These are phyloP conservation scores for Lytechinus pictus DNA, from an alignment of 35 echinoderm and acorn worm species.

Conservation along the genomic window DNA sequence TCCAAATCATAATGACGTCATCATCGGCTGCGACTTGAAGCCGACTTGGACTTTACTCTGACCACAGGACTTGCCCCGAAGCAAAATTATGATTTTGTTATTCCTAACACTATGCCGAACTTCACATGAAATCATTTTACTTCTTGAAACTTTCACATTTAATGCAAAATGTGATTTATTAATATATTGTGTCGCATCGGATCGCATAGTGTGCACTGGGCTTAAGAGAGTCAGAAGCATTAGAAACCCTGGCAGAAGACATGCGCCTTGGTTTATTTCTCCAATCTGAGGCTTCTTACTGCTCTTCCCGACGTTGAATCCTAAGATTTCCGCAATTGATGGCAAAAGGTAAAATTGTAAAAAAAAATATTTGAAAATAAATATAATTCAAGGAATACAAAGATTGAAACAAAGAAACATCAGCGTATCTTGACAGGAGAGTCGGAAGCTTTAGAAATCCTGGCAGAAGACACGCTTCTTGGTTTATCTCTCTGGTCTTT, in stretches of 20 bases:
- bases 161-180: too few relatives aligned
- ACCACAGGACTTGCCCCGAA: too few relatives aligned
- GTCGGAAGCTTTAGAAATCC: slow-evolving; percentile 92
- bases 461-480: slow-evolving; percentile 81
- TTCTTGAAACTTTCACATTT: too few relatives aligned
- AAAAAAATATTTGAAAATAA: background rate
- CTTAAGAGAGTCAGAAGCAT: slow-evolving; percentile 87
- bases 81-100: too few relatives aligned
- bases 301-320: slow-evolving; percentile 91
- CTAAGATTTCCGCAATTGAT: background rate
- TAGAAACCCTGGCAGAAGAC: slow-evolving; percentile 86
- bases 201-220: too few relatives aligned
- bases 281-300: slow-evolving; percentile 66
- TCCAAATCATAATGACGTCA: too few relatives aligned
- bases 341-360: background rate
- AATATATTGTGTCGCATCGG: too few relatives aligned
- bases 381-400: background rate
- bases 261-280: slow-evolving; percentile 88
- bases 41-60: too few relatives aligned
- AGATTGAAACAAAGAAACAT: background rate
- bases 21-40: too few relatives aligned
- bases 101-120: too few relatives aligned
- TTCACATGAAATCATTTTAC: too few relatives aligned
- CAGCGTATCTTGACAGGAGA: slow-evolving; percentile 80
- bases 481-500: slow-evolving; percentile 87